Percentiles rank a stretch among this genome's conserved stretches.
Conservation (phyloP, 2,888 invertebrate species). For the Rotaria macrura region DNA sequence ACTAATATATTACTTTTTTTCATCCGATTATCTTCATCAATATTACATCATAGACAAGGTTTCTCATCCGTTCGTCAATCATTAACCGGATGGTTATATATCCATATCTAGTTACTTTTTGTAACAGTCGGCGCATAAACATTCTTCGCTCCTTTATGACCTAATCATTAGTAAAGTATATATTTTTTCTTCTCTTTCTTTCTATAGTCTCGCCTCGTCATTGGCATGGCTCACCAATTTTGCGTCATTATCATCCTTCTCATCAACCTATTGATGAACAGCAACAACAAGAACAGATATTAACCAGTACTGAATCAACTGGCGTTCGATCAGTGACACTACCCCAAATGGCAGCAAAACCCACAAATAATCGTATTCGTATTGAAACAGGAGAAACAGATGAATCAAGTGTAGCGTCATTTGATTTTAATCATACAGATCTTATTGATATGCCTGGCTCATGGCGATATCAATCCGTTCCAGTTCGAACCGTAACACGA, state of each 20-base stretch:
- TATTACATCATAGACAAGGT: background rate
- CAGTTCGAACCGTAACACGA: background rate
- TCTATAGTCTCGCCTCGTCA: background rate
- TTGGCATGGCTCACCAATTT: background rate
- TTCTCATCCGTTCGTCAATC: background rate
- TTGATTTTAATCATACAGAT: background rate
- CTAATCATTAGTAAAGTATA: background rate
- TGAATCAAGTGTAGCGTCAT: constrained; percentile 6
- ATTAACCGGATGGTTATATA: background rate
- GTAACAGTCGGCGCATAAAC: background rate
- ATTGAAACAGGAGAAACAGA: background rate
- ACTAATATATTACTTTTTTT: background rate
- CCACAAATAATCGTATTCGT: background rate
- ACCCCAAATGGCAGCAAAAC: background rate
- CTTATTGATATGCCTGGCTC: background rate
- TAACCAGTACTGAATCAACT: background rate
- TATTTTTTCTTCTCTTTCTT: background rate
- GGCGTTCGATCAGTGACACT: background rate
- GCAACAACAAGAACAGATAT: background rate
- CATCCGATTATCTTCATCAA: background rate
- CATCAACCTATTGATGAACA: background rate
- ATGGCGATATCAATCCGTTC: background rate
- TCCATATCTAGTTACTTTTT: background rate
- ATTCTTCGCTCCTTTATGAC: background rate
- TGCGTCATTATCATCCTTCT: background rate